Base-by-base conservation (phyloP, 2,113 vertebrate genomes). In the Chloropsis cyanopogon region DNA sequence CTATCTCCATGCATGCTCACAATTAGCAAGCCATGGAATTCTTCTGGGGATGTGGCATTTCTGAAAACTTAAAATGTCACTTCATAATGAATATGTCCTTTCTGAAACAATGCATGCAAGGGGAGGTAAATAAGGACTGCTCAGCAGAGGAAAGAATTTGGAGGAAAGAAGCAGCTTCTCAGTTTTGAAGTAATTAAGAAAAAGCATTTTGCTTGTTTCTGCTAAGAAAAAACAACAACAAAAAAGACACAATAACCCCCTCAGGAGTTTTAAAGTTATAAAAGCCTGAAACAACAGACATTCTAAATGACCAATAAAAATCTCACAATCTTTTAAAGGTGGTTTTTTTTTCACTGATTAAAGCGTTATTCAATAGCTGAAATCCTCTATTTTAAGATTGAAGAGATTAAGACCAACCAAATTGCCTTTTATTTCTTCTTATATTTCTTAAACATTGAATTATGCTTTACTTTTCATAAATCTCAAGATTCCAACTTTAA, bases 371-470 rank as follows among this genome's bases (percentile, higher is more conserved):
- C 24, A 95, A 33, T 87, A 95, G 73, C 79, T 92, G 85, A 95
- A 94, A 88, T 82, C 77, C 63, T 80, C 66, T 80, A 20, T 84
- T 97, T 95, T 95, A 89, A 92, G 86, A 97, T 76, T 96, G 89
- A 97, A 96, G 56, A 91, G 91, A 97, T 94, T 83, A 95, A 59
- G 23, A 56, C 52, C 79, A 91, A 84, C 14, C 65, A 96, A 97
- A 96, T 96, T 87, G 68, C 75, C 86, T 97, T 97, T 97, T 37
- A 37, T 37, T 37, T 95, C 96, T 86, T 96, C 88, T 96, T 95
- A 72, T 85, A 96, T 97, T 96, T 83, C 84, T 97, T 97, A 71
- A 94, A 63, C 47, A 83, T 21, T 88, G 81, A 97, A 89, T 97
- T 97, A 95, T 84, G 90, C 4, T 91, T 94, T 93, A 61, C 66